Evolutionary conservation across 2,888 invertebrate genomes (phyloP).

Genomic region (Drosophila affinis): DNA sequence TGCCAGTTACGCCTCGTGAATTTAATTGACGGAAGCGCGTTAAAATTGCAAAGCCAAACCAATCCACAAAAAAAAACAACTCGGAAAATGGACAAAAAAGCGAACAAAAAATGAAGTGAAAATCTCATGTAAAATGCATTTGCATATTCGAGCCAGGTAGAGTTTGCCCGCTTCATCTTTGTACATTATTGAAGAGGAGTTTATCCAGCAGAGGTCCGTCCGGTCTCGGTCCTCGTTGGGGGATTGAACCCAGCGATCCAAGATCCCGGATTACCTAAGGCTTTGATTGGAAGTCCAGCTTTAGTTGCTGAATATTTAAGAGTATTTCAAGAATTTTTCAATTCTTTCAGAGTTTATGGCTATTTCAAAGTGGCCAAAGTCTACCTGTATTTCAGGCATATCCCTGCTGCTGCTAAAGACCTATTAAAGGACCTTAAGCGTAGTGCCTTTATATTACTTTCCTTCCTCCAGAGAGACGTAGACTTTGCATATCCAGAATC

Average conservation of each 20-base stretch:
- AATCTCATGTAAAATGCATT: slow-evolving; percentile 60
- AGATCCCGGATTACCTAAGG: not conserved
- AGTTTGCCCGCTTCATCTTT: slow-evolving; percentile 12
- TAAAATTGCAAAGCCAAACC: slow-evolving; percentile 61
- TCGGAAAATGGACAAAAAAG: slow-evolving; percentile 33
- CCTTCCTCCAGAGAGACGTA: no score
- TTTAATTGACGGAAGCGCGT: slow-evolving; percentile 74
- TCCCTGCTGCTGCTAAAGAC: no score
- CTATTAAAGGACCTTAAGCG: no score
- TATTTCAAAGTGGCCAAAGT: no score
- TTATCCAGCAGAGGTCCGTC: not conserved
- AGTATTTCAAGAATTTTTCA: not conserved
- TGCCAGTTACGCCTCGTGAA: slow-evolving; percentile 63
- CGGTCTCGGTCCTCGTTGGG: not conserved
- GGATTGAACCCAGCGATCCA: not conserved
- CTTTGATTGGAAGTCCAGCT: not conserved
- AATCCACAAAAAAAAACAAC: slow-evolving; percentile 22
- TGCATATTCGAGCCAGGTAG: slow-evolving; percentile 44
- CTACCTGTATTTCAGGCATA: no score
- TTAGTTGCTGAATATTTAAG: not conserved
- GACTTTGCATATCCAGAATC: no score
- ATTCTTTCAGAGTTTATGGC: no score
- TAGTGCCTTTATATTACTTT: no score
- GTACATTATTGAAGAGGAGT: slow-evolving; percentile 50
- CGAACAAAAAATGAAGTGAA: slow-evolving; percentile 35